Conservation (phyloP, 2,888 invertebrate species). For the Operophtera brumata region DNA sequence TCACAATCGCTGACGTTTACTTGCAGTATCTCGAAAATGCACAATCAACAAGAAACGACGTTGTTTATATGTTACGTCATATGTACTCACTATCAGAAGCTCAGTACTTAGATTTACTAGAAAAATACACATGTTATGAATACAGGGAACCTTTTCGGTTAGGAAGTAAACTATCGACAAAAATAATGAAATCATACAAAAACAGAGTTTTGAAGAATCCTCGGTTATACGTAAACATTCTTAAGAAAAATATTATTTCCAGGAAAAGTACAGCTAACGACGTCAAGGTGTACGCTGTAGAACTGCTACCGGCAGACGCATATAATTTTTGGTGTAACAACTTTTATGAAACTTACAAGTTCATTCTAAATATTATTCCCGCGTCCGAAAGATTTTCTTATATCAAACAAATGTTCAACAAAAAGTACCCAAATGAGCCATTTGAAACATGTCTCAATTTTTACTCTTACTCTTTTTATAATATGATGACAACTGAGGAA, state of each 20-base stretch:
- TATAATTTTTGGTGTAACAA: background rate
- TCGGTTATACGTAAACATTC: background rate
- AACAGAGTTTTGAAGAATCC: background rate
- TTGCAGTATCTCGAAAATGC: too few species aligned
- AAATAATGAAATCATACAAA: background rate
- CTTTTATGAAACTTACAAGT: background rate
- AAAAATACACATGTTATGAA: background rate
- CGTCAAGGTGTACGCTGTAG: background rate
- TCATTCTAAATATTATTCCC: background rate
- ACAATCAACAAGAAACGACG: too few species aligned
- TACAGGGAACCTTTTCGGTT: background rate
- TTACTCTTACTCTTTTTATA: slow-evolving; percentile 24
- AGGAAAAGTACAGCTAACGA: background rate
- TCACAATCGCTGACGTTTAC: slow-evolving; percentile 29
- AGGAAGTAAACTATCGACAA: background rate
- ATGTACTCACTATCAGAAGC: slow-evolving; percentile 37
- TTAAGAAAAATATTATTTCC: background rate
- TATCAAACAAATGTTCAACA: background rate
- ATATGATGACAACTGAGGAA: slow-evolving; percentile 36
- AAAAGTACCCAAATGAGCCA: slow-evolving; percentile 36
- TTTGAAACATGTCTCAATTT: slow-evolving; percentile 40
- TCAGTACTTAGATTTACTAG: slow-evolving; percentile 7
- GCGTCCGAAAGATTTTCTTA: background rate
- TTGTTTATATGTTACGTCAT: too few species aligned
- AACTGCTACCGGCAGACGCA: background rate